Evolutionary conservation across 2,113 vertebrate genomes (phyloP).

Genomic region (Melanocharis versteri): DNA sequence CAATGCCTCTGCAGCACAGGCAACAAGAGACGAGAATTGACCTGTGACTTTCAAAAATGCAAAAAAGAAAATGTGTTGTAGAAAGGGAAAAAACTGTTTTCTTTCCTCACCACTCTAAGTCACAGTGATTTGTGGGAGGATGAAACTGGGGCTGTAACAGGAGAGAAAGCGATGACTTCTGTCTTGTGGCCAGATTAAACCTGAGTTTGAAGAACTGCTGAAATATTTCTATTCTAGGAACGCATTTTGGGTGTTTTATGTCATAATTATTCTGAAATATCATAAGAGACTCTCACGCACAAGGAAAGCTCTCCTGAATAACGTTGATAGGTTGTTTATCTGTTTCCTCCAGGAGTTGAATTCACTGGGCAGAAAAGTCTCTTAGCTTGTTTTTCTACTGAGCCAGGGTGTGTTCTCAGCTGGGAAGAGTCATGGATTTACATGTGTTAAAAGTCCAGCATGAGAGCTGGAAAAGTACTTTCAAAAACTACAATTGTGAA

Average conservation of each 20-base stretch:
- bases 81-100: background rate
- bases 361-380: background rate
- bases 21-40: background rate
- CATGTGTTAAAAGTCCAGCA: background rate
- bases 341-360: background rate
- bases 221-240: background rate
- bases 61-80: too few relatives aligned
- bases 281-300: background rate
- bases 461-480: background rate
- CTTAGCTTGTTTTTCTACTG: background rate
- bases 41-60: background rate
- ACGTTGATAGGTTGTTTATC: accelerated
- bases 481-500: background rate
- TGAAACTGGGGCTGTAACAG: background rate
- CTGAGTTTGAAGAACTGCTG: background rate
- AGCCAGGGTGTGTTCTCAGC: background rate
- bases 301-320: background rate
- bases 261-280: background rate
- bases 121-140: background rate
- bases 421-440: background rate
- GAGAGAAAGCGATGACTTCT: background rate
- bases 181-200: background rate
- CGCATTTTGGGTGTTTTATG: background rate
- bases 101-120: background rate
- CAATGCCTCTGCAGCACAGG: background rate